Evolutionary conservation across 2,888 invertebrate species (phyloP).

Genomic region (Acleris holmiana): DNA sequence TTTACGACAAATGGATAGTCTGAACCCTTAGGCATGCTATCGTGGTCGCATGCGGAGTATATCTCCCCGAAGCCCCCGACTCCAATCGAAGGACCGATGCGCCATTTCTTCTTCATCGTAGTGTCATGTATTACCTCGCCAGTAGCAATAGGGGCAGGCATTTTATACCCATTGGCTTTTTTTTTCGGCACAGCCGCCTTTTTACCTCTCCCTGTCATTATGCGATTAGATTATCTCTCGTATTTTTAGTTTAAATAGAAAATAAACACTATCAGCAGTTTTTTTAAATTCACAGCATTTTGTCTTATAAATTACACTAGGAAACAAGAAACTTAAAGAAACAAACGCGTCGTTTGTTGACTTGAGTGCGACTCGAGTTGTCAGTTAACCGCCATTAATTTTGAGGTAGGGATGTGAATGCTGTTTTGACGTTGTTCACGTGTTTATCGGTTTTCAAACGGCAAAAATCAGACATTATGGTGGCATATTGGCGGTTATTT

Average conservation of each 20-base stretch:
- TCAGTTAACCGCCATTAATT: slow-evolving; percentile 36
- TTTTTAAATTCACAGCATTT: slow-evolving; percentile 26
- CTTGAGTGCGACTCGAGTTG: slow-evolving; percentile 1
- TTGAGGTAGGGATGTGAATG: slow-evolving; percentile 25
- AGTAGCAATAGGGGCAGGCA: slow-evolving; percentile 88
- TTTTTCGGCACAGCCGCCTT: slow-evolving; percentile 71
- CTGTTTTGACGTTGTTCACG: not conserved
- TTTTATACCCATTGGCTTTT: slow-evolving; percentile 77
- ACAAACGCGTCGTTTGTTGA: slow-evolving; percentile 33
- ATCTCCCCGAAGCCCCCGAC: slow-evolving; percentile 97
- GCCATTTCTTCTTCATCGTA: slow-evolving; percentile 91
- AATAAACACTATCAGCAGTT: slow-evolving; percentile 8
- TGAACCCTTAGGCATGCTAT: slow-evolving; percentile 77
- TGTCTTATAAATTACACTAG: slow-evolving; percentile 23
- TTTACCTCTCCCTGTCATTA: slow-evolving; percentile 67
- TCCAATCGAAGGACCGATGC: slow-evolving; percentile 93
- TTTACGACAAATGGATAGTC: slow-evolving; percentile 89
- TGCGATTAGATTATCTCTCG: slow-evolving; percentile 29
- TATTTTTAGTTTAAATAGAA: slow-evolving; percentile 1
- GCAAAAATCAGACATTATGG: too few relatives aligned
- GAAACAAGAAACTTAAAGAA: slow-evolving; percentile 17
- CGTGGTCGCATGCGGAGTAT: slow-evolving; percentile 90
- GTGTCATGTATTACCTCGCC: slow-evolving; percentile 91
- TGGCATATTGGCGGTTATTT: too few relatives aligned
- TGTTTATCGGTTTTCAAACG: not conserved